These are phyloP conservation scores for Lasioglossum albipes DNA, from an alignment of 1,140 invertebrate species.

Conservation along the genomic window DNA sequence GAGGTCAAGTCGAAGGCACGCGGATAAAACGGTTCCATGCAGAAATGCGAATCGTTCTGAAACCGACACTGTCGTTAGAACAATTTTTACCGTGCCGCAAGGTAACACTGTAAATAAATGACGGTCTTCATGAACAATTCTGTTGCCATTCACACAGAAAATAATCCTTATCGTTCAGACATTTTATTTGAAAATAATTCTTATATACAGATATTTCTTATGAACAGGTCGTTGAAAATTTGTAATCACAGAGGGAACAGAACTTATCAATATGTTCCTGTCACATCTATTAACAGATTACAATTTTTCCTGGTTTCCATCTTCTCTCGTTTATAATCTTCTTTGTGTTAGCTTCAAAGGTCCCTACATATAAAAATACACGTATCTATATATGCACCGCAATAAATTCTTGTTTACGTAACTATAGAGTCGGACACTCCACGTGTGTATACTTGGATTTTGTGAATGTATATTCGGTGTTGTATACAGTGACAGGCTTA, in stretches of 20 bases:
- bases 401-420: neutral
- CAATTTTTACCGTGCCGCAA: no score
- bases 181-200: no score
- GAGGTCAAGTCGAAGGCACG: no score
- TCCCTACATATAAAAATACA: constrained; percentile 43
- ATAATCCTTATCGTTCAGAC: no score
- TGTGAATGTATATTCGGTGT: neutral
- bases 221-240: no score
- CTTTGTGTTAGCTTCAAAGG: neutral
- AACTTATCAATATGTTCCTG: no score
- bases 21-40: neutral
- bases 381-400: neutral
- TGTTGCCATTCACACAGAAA: no score
- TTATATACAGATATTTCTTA: no score
- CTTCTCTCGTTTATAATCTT: neutral
- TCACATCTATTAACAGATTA: neutral
- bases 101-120: no score
- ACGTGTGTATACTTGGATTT: neutral
- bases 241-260: no score
- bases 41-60: neutral
- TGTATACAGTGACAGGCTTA: neutral
- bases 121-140: no score
- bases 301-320: neutral
- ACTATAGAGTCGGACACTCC: neutral
- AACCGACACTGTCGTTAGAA: no score